Evolutionary conservation across 2,797 vertebrate species (phyloP), one percentile per base, ranked within the genome.

Genomic region (Artibeus jamaicensis): DNA sequence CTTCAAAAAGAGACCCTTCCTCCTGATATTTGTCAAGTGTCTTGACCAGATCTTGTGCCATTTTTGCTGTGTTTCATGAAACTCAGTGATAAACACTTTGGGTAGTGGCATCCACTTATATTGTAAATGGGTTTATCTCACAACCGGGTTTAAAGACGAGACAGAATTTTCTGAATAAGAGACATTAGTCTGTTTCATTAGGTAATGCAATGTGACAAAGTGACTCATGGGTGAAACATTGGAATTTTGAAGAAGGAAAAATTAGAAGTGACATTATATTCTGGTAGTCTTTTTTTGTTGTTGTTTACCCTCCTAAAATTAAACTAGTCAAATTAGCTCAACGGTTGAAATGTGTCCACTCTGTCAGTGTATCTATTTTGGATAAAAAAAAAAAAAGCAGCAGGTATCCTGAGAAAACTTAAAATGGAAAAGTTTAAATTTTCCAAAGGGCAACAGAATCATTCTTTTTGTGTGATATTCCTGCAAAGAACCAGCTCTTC

Each of bases 121-220:
- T 97, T 96, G 68, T 96, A 97, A 97, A 97, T 97, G 34, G 76
- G 70, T 96, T 97, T 97, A 76, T 94, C 70, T 89, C 97, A 96
- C 78, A 96, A 87, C 70, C 96, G 39, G 26, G 96, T 98, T 96
- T 95, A 92, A 96, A 79, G 84, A 96, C 32, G 65, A 89, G 73
- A 90, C 4, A 91, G 74, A 83, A 78, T 88, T 96, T 50, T 81
- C 70, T 95, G 59, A 86, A 92, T 91, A 91, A 91, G 71, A 39
- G 77, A 55, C 57, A 79, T 19, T 37, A 2, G 12, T 68, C 32
- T 91, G 8, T 6, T 91, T 29, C 22, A 71, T 85, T 70, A 91
- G 32, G 53, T 83, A 84, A 74, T 74, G 65, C 4, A 78, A 0
- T 34, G 0, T 92, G 65, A 89, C 74, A 89, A 71, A 37, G n/a